Conservation (phyloP, 2,888 invertebrate genomes). For the Temnothorax unifasciatus region DNA sequence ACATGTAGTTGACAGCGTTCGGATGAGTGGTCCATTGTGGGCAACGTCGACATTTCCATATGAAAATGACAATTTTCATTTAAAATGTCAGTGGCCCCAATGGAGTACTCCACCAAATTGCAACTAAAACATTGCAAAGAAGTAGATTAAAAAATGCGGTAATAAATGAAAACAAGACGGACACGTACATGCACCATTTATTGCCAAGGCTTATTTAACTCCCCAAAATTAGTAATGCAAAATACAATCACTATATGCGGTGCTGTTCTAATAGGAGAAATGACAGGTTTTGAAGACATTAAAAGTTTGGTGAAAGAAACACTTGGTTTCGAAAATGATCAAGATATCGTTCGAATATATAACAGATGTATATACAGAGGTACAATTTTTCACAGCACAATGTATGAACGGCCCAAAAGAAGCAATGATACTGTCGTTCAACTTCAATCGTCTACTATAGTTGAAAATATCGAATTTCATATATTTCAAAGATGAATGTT, state of each 20-base stretch:
- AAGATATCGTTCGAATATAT: background rate
- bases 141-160: background rate
- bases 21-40: too few species aligned
- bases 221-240: slow-evolving; percentile 2
- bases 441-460: background rate
- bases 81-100: too few species aligned
- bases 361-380: background rate
- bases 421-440: background rate
- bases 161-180: background rate
- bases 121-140: background rate
- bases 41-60: too few species aligned
- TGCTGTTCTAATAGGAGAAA: background rate
- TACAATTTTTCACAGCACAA: background rate
- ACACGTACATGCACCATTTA: background rate
- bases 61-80: too few species aligned
- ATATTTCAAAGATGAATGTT: slow-evolving; percentile 6
- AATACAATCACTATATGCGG: background rate
- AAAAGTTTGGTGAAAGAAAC: background rate
- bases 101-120: too few species aligned
- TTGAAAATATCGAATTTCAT: background rate
- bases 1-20: background rate
- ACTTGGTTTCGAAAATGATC: background rate
- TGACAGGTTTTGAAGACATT: background rate
- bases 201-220: background rate
- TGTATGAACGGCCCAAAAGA: background rate